Conservation (phyloP, 2,113 vertebrate species). For the Theristicus caerulescens region DNA sequence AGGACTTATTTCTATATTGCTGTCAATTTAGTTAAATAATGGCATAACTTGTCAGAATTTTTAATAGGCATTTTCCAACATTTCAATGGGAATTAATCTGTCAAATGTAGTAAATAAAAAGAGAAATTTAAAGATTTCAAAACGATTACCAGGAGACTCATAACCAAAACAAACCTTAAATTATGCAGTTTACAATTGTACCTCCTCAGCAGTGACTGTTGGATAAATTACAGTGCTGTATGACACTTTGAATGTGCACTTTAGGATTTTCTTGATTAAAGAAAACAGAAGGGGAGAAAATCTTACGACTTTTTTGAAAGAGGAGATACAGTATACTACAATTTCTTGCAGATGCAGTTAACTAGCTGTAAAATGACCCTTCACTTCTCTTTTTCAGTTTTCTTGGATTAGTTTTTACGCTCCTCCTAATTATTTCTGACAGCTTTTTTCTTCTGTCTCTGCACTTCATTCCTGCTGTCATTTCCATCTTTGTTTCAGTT, state of each 20-base stretch:
- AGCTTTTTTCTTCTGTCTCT: background rate
- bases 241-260: background rate
- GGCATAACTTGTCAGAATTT: background rate
- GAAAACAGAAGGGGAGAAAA: background rate
- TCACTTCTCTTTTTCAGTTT: background rate
- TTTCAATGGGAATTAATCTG: background rate
- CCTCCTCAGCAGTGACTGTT: background rate
- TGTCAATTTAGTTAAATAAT: background rate
- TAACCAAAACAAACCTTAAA: background rate
- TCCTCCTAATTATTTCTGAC: slow-evolving; percentile 7
- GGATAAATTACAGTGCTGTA: background rate
- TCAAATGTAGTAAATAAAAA: background rate
- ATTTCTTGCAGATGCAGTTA: background rate
- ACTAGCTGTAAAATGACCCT: background rate
- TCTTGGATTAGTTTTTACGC: background rate
- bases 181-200: background rate
- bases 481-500: background rate
- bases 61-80: background rate
- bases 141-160: background rate
- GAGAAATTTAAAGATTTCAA: background rate
- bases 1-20: background rate
- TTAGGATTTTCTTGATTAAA: background rate
- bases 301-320: background rate
- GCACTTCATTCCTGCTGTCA: background rate
- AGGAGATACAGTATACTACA: background rate